phyloP scores from a whole-genome alignment of 2,888 invertebrate genomes.

The Rhingia rostrata region DNA sequence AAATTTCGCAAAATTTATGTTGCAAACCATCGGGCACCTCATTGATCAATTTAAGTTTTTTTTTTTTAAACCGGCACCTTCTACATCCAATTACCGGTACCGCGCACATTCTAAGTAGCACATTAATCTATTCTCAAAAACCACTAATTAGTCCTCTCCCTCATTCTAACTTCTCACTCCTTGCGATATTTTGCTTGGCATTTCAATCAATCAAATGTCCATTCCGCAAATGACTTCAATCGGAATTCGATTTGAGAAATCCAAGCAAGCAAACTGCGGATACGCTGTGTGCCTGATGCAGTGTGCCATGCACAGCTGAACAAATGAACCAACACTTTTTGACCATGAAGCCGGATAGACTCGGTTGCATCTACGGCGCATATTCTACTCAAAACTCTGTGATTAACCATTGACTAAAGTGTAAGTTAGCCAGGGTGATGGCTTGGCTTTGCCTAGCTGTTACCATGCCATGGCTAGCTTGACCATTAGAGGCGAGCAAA shows the following conservation, averaged over 20 bases:
- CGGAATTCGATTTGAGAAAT: constrained; percentile 66
- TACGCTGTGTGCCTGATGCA: not conserved
- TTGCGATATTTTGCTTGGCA: constrained; percentile 19
- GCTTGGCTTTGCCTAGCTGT: not conserved
- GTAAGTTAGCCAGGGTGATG: constrained; percentile 14
- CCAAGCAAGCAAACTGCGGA: constrained; percentile 18
- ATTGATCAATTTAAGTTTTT: no score
- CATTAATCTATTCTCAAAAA: constrained; percentile 11
- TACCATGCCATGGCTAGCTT: constrained; percentile 58
- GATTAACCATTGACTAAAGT: constrained; percentile 66
- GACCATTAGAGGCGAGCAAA: constrained; percentile 52
- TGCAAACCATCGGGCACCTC: no score
- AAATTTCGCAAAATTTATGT: no score
- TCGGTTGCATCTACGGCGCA: constrained; percentile 21
- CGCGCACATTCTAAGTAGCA: no score
- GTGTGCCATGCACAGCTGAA: constrained; percentile 58
- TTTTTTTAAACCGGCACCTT: no score
- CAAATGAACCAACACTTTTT: constrained; percentile 61
- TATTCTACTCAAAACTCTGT: constrained; percentile 49
- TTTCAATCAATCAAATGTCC: constrained; percentile 59
- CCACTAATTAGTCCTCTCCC: not conserved
- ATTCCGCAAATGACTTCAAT: constrained; percentile 59
- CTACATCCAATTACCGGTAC: no score
- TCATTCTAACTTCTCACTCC: constrained; percentile 7
- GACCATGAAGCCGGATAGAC: constrained; percentile 55